A percentile compares a stretch with the other conserved stretches of the same genome.
These are phyloP conservation scores for Pseudomyrmex dendroicus DNA, from an alignment of 1,140 invertebrate species.

Conservation along the genomic window DNA sequence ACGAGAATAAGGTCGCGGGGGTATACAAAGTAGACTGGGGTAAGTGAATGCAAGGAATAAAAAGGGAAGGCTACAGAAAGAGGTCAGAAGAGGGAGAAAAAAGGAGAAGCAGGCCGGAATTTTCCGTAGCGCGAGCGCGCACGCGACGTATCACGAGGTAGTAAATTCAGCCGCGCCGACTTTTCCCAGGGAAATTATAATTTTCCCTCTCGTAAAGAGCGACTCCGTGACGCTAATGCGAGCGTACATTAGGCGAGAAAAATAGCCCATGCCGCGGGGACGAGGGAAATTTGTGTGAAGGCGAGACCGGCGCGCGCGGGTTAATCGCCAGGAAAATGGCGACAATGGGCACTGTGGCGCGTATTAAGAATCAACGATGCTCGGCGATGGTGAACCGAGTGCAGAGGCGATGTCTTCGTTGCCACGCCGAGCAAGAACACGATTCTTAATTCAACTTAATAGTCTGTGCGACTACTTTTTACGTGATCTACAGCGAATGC, in stretches of 20 bases:
- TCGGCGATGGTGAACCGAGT: conserved; percentile 33
- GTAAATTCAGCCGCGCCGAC: conserved; percentile 78
- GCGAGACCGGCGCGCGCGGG: conserved; percentile 72
- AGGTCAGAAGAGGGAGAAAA: conserved; percentile 11
- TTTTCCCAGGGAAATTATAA: conserved; percentile 82
- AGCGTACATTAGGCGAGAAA: conserved; percentile 83
- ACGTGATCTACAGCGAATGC: neutral
- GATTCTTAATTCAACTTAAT: conserved; percentile 49
- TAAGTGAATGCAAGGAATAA: neutral
- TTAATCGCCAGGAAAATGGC: conserved; percentile 82
- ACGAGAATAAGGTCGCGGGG: conserved; percentile 36
- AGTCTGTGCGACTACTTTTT: conserved; percentile 7
- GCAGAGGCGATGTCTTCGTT: conserved; percentile 44
- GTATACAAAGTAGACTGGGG: conserved; percentile 32
- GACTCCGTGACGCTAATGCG: conserved; percentile 81
- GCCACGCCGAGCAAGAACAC: conserved; percentile 9
- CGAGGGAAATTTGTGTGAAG: conserved; percentile 75
- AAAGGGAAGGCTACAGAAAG: neutral
- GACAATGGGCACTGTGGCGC: conserved; percentile 70
- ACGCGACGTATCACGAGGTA: conserved; percentile 76
- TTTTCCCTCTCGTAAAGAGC: conserved; percentile 81
- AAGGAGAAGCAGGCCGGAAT: conserved; percentile 25
- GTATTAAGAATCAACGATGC: conserved; percentile 72
- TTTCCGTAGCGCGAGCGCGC: conserved; percentile 50
- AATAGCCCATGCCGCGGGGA: conserved; percentile 73